These are phyloP conservation scores for Papilio aristodemus DNA, from an alignment of 1,140 invertebrate genomes.

Conservation along the genomic window DNA sequence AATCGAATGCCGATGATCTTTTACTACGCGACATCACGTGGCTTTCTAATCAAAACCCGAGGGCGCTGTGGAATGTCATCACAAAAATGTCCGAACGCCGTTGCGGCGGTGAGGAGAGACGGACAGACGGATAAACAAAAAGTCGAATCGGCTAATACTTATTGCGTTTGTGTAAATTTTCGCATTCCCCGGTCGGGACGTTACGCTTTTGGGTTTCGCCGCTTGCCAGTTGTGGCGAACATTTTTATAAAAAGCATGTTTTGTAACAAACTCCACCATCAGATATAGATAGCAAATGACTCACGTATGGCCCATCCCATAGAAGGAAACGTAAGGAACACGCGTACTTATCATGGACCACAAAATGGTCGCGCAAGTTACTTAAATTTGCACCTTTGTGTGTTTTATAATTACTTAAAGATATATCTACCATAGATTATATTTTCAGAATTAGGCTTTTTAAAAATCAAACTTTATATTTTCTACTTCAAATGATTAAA, in stretches of 20 bases:
- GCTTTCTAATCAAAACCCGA: conserved; percentile 60
- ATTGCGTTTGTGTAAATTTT: conserved; percentile 73
- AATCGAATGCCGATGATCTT: conserved; percentile 14
- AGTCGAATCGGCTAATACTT: conserved; percentile 67
- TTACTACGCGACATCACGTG: conserved; percentile 25
- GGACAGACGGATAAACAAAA: conserved; percentile 62
- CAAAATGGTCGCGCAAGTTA: background rate
- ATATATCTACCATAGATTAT: too few relatives aligned
- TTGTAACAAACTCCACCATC: background rate
- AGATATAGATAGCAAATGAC: background rate
- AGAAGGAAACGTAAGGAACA: conserved; percentile 7
- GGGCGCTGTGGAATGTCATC: conserved; percentile 63
- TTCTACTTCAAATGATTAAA: too few relatives aligned
- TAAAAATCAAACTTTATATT: too few relatives aligned
- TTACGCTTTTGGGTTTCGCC: conserved; percentile 43
- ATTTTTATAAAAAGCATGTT: conserved; percentile 39
- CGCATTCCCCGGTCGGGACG: conserved; percentile 51
- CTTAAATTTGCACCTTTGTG: background rate
- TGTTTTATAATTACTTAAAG: too few relatives aligned
- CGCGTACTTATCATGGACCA: background rate
- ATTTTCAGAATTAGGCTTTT: too few relatives aligned
- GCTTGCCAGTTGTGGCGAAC: conserved; percentile 38
- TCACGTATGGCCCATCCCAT: background rate
- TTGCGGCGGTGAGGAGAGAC: conserved; percentile 35
- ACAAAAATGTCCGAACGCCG: conserved; percentile 48